Evolutionary conservation across 2,888 invertebrate species (phyloP), one percentile per base, ranked within the genome.

Genomic region (Pyrrhosoma nymphula): DNA sequence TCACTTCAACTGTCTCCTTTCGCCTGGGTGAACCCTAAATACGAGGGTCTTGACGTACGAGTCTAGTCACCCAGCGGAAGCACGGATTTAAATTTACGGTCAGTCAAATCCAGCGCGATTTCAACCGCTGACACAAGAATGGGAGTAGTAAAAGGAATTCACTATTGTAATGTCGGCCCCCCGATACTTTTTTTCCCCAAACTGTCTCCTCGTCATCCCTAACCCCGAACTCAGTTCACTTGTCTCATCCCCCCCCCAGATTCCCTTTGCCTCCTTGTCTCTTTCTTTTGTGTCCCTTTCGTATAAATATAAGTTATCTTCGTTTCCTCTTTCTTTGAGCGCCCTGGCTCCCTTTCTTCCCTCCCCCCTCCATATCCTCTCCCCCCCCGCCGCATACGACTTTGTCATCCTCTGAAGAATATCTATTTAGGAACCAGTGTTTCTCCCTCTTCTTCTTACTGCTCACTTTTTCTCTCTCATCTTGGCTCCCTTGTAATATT

Each of bases 381-480:
- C 69, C n/a, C n/a, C n/a, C 82, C n/a, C 82, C 82, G 35, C 82
- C 35, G 35, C 35, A 30, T 35, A 35, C 82, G 82, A 82, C 16
- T 82, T 82, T 82, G 82, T 82, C 82, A 82, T 82, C 82, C 82
- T 82, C 82, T 82, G 82, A 82, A 35, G 82, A 82, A 82, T 82
- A 82, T 82, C 82, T 82, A 82, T 82, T 82, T 82, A 82, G 35
- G 82, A 82, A 82, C 82, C 82, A 82, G 35, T 82, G 82, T 82
- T 82, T 82, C 82, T 35, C 35, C 35, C 10, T 30, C 82, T 82
- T 30, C 82, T 82, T 35, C 82, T 30, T 82, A 8, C 3, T 82
- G 82, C 82, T 35, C 82, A 0, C 0, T 82, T 82, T 82, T 35
- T 82, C 26, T 16, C n/a, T 35, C 82, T 82, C 82, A 35, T 82